Percentiles rank a stretch among this genome's conserved stretches.
phyloP scores from a whole-genome alignment of 2,888 invertebrate species.

The Hypomecis atomaria region DNA sequence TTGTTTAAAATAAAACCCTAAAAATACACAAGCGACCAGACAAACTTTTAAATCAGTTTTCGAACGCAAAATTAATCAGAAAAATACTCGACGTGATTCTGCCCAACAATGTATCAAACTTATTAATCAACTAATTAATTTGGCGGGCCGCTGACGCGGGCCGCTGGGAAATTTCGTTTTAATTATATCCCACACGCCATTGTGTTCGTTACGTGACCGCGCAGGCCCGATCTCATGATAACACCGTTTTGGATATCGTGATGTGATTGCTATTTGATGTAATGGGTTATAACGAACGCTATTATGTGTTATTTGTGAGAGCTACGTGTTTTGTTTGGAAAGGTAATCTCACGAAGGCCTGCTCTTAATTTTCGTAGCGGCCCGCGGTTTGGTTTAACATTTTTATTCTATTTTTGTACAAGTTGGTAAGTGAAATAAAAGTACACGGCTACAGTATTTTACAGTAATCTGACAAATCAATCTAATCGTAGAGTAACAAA shows the following conservation, averaged over 20 bases:
- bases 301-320: constrained; percentile 6
- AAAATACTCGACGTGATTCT: constrained; percentile 6
- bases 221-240: constrained; percentile 19
- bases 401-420: background rate
- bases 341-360: constrained; percentile 11
- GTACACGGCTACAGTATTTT: no score
- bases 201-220: constrained; percentile 18
- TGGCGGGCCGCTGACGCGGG: constrained; percentile 15
- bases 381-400: background rate
- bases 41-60: constrained; percentile 6
- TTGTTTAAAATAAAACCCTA: background rate
- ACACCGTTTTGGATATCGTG: constrained; percentile 10
- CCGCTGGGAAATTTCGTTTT: constrained; percentile 33
- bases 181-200: constrained; percentile 28
- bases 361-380: background rate
- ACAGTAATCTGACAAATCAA: no score
- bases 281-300: constrained; percentile 7
- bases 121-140: constrained; percentile 29
- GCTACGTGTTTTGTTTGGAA: background rate
- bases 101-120: constrained; percentile 20
- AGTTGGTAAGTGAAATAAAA: background rate
- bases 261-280: constrained; percentile 12
- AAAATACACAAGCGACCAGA: background rate
- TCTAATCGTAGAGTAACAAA: no score
- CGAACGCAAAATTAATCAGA: constrained; percentile 11